Conservation (phyloP, 1,140 invertebrate species). For the Leptinotarsa undecemlineata region DNA sequence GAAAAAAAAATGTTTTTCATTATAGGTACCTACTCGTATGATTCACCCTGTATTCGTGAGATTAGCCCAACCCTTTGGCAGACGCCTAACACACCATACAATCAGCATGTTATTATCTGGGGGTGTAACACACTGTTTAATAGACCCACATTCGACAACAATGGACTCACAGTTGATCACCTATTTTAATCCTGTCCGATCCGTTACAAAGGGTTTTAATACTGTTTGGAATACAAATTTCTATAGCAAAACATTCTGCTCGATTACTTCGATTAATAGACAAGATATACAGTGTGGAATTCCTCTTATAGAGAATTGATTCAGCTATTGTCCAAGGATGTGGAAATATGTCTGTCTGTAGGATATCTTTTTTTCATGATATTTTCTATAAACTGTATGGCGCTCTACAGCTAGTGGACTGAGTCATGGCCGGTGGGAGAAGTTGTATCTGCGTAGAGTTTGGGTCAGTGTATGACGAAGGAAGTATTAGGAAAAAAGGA, state of each 20-base stretch:
- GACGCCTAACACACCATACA: constrained; percentile 23
- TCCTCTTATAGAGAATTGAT: no score
- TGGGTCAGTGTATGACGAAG: no score
- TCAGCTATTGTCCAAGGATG: no score
- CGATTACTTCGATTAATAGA: constrained; percentile 14
- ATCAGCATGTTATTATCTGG: constrained; percentile 42
- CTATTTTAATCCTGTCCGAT: constrained; percentile 24
- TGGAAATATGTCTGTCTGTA: no score
- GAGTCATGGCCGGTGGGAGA: no score
- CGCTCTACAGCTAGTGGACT: no score
- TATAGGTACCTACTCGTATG: neutral
- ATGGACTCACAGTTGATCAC: constrained; percentile 32
- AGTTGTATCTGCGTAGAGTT: no score
- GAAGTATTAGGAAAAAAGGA: no score
- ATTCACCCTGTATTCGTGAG: neutral
- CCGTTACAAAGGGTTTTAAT: constrained; percentile 20
- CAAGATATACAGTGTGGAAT: neutral
- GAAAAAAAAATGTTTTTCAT: neutral
- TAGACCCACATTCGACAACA: constrained; percentile 32
- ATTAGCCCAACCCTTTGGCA: neutral
- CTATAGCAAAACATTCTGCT: constrained; percentile 13
- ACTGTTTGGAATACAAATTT: constrained; percentile 11
- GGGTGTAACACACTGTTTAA: constrained; percentile 41
- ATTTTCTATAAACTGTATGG: no score
- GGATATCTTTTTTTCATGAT: no score